Evolutionary conservation across 23 tunicate genomes (phyloP).

Genomic region (Trididemnum clinides): DNA sequence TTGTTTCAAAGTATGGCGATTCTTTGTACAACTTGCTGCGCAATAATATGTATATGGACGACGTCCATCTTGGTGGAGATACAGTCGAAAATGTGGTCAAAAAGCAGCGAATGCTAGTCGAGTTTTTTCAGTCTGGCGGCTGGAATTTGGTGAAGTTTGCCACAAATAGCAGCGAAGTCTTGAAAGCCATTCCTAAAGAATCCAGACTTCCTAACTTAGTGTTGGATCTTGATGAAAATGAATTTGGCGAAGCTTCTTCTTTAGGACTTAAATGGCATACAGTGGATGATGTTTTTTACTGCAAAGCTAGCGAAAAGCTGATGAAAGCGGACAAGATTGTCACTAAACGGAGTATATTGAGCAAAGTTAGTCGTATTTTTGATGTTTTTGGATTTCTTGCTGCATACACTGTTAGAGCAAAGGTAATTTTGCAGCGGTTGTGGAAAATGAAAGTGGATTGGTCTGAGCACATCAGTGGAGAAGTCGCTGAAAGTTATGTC

Average conservation of each 20-base stretch:
- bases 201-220: neutral
- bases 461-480: neutral
- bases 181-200: neutral
- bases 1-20: neutral
- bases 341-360: neutral
- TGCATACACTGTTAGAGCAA: too few species aligned
- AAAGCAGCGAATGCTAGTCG: too few species aligned
- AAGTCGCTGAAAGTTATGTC: neutral
- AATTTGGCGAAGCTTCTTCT: constrained; percentile 1
- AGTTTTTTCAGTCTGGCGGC: neutral
- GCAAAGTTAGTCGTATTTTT: neutral
- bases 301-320: neutral
- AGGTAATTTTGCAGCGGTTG: too few species aligned
- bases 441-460: too few species aligned
- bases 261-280: neutral
- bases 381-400: neutral
- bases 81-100: too few species aligned
- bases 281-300: constrained; percentile 1
- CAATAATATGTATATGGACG: constrained; percentile 2
- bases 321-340: neutral
- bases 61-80: too few species aligned
- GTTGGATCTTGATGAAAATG: neutral
- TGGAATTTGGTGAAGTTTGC: neutral
- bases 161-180: neutral
- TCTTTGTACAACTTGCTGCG: neutral